These are phyloP conservation scores for Tenebrosternarchus preto DNA, from an alignment of 2,113 vertebrate species.

Conservation along the genomic window DNA sequence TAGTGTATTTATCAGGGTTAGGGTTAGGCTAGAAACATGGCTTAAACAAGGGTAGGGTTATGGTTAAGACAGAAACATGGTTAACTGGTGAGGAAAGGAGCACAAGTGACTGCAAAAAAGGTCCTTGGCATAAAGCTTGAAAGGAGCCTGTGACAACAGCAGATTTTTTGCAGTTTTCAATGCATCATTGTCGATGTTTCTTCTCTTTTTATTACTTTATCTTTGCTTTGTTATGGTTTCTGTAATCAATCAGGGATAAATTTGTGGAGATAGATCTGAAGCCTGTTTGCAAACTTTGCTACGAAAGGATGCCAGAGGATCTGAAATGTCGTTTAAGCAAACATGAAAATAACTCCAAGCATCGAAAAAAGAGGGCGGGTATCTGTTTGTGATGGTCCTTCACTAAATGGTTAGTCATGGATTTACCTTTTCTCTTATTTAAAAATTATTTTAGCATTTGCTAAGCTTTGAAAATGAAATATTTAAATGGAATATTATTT, in stretches of 20 bases:
- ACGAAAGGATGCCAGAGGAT: constrained; percentile 94
- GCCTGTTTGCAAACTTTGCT: constrained; percentile 97
- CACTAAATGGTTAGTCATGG: not conserved
- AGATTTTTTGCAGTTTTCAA: too few species aligned
- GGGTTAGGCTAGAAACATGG: too few species aligned
- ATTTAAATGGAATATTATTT: not conserved
- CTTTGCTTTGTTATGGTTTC: constrained; percentile 54
- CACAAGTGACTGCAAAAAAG: too few species aligned
- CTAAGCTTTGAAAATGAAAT: not conserved
- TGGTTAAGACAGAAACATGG: too few species aligned
- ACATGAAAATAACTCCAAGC: constrained; percentile 89
- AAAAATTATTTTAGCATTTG: not conserved
- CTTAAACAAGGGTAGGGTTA: too few species aligned
- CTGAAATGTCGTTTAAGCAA: constrained; percentile 92
- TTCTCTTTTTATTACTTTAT: constrained; percentile 33
- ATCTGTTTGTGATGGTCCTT: constrained; percentile 84
- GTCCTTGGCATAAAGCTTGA: too few species aligned
- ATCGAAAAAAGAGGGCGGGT: constrained; percentile 92
- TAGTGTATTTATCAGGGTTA: too few species aligned
- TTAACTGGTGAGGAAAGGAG: too few species aligned
- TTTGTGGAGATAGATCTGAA: constrained; percentile 99
- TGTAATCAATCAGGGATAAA: constrained; percentile 83
- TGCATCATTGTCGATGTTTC: too few species aligned
- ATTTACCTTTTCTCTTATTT: not conserved
- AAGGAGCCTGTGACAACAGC: too few species aligned